These are phyloP conservation scores for Numenius phaeopus DNA, from an alignment of 2,797 vertebrate genomes.

Conservation along the genomic window DNA sequence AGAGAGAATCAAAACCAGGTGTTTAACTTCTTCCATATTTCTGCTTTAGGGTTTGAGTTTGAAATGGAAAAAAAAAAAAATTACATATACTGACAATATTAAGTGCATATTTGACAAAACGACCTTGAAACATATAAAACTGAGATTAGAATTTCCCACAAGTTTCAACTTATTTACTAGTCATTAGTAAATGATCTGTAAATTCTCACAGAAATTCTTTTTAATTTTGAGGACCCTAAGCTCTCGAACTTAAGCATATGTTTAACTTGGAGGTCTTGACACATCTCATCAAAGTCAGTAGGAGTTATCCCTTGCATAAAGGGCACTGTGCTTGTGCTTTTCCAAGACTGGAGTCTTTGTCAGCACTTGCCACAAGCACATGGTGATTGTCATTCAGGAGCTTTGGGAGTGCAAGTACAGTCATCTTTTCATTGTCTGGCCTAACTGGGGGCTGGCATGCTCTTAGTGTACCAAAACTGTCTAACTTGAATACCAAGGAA, in stretches of 20 bases:
- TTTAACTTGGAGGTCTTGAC: not conserved
- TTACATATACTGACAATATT: not conserved
- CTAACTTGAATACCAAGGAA: not conserved
- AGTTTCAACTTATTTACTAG: not conserved
- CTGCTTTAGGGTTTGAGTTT: not conserved
- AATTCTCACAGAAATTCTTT: not conserved
- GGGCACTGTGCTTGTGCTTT: rapidly evolving
- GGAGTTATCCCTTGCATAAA: not conserved
- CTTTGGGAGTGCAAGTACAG: not conserved
- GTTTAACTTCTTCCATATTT: not conserved
- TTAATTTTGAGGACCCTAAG: not conserved
- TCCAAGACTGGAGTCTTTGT: not conserved
- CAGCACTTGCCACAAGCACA: not conserved
- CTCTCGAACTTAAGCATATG: not conserved
- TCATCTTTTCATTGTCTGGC: not conserved
- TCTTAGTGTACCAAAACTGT: not conserved
- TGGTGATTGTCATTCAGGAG: not conserved
- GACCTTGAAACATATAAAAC: not conserved
- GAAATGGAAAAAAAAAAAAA: not conserved
- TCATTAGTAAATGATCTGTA: not conserved
- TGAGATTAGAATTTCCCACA: not conserved
- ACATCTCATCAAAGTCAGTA: not conserved
- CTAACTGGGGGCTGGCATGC: rapidly evolving
- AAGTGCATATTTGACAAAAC: not conserved
- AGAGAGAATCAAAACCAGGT: not conserved